A percentile compares a stretch with the other conserved stretches of the same genome.
These are phyloP conservation scores for Nomada hirtipes DNA, from an alignment of 2,888 invertebrate species.

Conservation along the genomic window DNA sequence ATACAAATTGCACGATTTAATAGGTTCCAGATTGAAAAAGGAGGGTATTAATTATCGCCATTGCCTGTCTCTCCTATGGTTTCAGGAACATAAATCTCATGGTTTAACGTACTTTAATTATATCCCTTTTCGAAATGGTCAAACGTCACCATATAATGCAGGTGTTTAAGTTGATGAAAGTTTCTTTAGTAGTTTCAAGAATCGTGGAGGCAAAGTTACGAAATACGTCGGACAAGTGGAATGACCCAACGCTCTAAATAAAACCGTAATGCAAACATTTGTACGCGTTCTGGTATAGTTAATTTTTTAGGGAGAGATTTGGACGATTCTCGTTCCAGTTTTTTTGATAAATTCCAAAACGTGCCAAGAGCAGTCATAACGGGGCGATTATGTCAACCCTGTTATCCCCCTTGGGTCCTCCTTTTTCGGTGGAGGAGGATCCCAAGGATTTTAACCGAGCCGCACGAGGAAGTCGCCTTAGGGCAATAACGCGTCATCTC, in stretches of 20 bases:
- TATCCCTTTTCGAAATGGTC: too few species aligned
- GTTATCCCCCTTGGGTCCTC: conserved; percentile 66
- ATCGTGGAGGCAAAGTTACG: not conserved
- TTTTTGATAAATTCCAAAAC: conserved; percentile 53
- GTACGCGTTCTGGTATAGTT: not conserved
- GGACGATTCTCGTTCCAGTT: not conserved
- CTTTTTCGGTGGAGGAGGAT: conserved; percentile 54
- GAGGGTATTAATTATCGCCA: conserved; percentile 23
- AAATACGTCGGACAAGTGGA: not conserved
- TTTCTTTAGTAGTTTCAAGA: not conserved
- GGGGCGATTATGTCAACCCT: conserved; percentile 71
- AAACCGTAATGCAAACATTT: not conserved
- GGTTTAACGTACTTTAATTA: not conserved
- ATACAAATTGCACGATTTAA: conserved; percentile 54
- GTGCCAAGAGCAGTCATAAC: conserved; percentile 66
- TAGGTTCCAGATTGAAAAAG: conserved; percentile 35
- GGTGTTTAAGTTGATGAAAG: too few species aligned
- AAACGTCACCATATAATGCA: not conserved
- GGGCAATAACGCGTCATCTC: conserved; percentile 76
- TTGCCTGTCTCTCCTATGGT: not conserved
- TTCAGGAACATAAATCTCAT: conserved; percentile 18
- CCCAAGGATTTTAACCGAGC: conserved; percentile 72
- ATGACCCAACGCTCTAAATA: not conserved
- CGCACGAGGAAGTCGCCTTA: conserved; percentile 76
- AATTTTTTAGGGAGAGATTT: not conserved